Percentiles rank a stretch among this genome's conserved stretches.
phyloP scores from a whole-genome alignment of 2,113 vertebrate genomes.

The Scophthalmus maximus region DNA sequence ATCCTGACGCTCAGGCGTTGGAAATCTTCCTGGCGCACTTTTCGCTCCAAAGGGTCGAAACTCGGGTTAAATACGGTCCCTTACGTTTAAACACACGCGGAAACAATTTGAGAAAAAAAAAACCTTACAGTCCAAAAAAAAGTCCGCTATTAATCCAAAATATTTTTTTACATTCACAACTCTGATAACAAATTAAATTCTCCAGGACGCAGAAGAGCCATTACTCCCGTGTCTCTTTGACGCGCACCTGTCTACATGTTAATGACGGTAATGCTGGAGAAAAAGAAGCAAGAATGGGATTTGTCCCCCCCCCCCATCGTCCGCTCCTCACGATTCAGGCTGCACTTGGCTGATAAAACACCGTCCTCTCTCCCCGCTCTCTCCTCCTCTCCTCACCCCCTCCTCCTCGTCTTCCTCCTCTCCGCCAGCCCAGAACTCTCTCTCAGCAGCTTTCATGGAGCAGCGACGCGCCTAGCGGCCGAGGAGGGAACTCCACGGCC shows the following conservation, averaged over 20 bases:
- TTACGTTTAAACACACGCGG: slow-evolving; percentile 78
- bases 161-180: slow-evolving; percentile 38
- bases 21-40: slow-evolving; percentile 67
- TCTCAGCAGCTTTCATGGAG: slow-evolving; percentile 66
- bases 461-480: slow-evolving; percentile 77
- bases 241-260: slow-evolving; percentile 76
- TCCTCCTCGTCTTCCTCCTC: slow-evolving; percentile 30
- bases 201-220: slow-evolving; percentile 82
- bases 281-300: slow-evolving; percentile 56
- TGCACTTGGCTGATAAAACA: slow-evolving; percentile 86
- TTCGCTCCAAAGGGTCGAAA: slow-evolving; percentile 66
- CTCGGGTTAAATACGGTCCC: slow-evolving; percentile 84
- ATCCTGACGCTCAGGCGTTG: slow-evolving; percentile 46
- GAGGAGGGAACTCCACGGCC: slow-evolving; percentile 49
- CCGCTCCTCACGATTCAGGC: slow-evolving; percentile 85
- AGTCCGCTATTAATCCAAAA: slow-evolving; percentile 89
- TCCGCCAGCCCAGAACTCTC: slow-evolving; percentile 38
- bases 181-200: slow-evolving; percentile 40
- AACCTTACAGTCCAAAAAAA: slow-evolving; percentile 79
- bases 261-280: slow-evolving; percentile 63
- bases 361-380: slow-evolving; percentile 77
- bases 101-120: slow-evolving; percentile 77
- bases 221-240: slow-evolving; percentile 75
- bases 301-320: slow-evolving; percentile 68
- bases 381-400: slow-evolving; percentile 18